Evolutionary conservation across 2,888 invertebrate genomes (phyloP).

Genomic region (Esperia sulphurella): DNA sequence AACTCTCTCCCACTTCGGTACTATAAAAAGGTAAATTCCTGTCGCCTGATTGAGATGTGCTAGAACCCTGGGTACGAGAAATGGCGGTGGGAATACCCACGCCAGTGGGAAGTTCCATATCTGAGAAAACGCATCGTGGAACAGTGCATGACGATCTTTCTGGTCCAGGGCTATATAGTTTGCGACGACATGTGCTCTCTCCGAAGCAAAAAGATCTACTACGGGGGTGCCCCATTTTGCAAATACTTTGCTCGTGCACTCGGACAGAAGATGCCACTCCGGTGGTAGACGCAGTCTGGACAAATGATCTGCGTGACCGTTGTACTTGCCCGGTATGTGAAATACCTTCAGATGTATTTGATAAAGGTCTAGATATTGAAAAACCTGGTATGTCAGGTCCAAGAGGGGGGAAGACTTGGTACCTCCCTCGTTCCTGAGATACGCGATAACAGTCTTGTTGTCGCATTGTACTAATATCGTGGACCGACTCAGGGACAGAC

Average conservation of each 20-base stretch:
- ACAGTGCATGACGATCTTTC: conserved; percentile 12
- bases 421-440: conserved; percentile 29
- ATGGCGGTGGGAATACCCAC: conserved; percentile 21
- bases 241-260: conserved; percentile 12
- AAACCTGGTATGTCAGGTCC: conserved; percentile 16
- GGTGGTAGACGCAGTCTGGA: conserved; percentile 13
- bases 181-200: conserved; percentile 9
- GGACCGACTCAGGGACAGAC: background rate
- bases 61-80: conserved; percentile 13
- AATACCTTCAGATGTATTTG: conserved; percentile 14
- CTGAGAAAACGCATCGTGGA: conserved; percentile 13
- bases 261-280: conserved; percentile 22
- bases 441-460: conserved; percentile 23
- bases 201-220: conserved; percentile 18
- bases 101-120: conserved; percentile 17
- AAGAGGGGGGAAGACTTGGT: conserved; percentile 20
- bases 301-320: conserved; percentile 20
- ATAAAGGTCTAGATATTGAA: conserved; percentile 12
- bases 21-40: conserved; percentile 13
- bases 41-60: conserved; percentile 10
- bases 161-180: conserved; percentile 13
- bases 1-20: conserved; percentile 14
- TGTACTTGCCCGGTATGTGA: conserved; percentile 23
- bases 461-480: conserved; percentile 19
- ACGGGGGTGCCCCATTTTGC: conserved; percentile 14